Percentiles rank a stretch among this genome's conserved stretches.
Conservation (phyloP, 2,113 vertebrate species). For the Ahaetulla prasina region DNA sequence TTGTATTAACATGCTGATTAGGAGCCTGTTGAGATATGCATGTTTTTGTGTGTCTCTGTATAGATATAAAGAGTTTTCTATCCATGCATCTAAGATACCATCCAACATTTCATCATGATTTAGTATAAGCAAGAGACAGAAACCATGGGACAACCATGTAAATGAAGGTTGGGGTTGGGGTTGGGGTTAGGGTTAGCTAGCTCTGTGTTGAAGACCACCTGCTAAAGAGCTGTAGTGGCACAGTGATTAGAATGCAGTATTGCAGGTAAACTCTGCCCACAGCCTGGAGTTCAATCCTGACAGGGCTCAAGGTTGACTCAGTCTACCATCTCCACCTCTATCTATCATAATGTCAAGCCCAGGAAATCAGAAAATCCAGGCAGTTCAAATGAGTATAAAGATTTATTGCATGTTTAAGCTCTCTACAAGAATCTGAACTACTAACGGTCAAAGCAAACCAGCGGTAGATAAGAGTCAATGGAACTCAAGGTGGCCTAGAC, state of each 20-base stretch:
- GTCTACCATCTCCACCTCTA: background rate
- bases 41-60: background rate
- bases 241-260: background rate
- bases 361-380: background rate
- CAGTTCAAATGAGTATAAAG: background rate
- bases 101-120: background rate
- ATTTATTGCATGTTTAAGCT: background rate
- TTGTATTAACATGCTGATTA: conserved; percentile 29
- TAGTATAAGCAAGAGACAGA: background rate
- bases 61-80: background rate
- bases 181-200: too few species aligned
- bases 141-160: background rate
- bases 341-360: background rate
- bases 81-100: background rate
- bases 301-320: background rate
- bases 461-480: background rate
- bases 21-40: conserved; percentile 24
- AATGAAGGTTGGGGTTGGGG: background rate
- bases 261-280: background rate
- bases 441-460: background rate
- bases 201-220: background rate
- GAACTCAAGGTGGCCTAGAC: background rate
- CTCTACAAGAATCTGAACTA: background rate
- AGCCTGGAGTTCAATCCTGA: background rate
- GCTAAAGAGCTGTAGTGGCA: background rate